Evolutionary conservation across 1,140 invertebrate genomes (phyloP).

Genomic region (Eupristina koningsbergeri): DNA sequence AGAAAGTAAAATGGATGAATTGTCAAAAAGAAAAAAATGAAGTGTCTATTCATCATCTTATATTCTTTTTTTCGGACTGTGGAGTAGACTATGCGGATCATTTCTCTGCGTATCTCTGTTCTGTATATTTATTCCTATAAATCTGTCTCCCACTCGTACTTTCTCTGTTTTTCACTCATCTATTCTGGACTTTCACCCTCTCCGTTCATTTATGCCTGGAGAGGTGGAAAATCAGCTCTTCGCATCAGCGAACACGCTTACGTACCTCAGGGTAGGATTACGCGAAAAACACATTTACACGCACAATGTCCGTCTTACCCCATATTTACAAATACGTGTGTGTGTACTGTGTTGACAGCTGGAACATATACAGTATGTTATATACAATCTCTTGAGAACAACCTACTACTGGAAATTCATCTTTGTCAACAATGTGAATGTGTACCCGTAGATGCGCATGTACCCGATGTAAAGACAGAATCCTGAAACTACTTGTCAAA

Average conservation of each 20-base stretch:
- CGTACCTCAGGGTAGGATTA: conserved; percentile 56
- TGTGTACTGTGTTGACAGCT: background rate
- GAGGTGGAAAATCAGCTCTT: background rate
- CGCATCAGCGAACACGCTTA: conserved; percentile 19
- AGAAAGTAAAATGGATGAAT: background rate
- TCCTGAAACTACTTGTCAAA: background rate
- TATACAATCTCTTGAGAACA: background rate
- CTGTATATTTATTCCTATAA: background rate
- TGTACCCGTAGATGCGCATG: background rate
- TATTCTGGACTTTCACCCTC: background rate
- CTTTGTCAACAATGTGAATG: background rate
- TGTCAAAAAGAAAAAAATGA: background rate
- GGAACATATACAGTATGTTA: background rate
- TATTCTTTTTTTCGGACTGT: background rate
- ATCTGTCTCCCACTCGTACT: background rate
- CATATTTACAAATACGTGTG: background rate
- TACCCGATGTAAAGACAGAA: background rate
- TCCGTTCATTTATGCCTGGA: background rate
- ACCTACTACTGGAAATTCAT: conserved; percentile 3
- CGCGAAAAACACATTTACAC: conserved; percentile 61
- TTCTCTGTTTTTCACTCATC: background rate
- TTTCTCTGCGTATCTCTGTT: background rate
- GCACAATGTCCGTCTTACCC: conserved; percentile 45
- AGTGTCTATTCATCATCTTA: background rate
- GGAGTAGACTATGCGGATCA: background rate